phyloP scores from a whole-genome alignment of 2,113 vertebrate species.

The Daubentonia madagascariensis region DNA sequence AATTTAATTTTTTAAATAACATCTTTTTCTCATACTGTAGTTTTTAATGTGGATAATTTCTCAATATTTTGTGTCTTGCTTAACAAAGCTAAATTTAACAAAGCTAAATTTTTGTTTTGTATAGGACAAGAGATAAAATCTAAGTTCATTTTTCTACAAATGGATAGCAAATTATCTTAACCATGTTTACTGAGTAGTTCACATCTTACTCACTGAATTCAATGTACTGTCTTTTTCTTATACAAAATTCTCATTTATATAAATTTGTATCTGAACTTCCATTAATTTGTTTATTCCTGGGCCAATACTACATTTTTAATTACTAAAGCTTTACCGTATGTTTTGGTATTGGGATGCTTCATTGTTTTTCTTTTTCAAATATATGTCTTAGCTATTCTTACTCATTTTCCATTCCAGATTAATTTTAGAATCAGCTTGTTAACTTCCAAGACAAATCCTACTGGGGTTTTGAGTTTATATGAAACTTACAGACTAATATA shows the following conservation, averaged over 20 bases:
- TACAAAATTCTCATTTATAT: neutral
- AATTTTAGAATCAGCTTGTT: neutral
- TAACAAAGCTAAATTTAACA: neutral
- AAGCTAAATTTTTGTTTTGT: neutral
- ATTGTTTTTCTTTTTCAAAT: neutral
- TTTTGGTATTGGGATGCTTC: neutral
- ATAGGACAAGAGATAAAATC: neutral
- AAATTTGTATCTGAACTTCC: neutral
- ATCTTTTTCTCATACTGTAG: neutral
- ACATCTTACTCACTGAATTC: neutral
- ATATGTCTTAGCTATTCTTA: neutral
- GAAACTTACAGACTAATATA: neutral
- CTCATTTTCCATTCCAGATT: neutral
- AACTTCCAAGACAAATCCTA: neutral
- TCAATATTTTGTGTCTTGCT: neutral
- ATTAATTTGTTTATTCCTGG: neutral
- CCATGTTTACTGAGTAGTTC: neutral
- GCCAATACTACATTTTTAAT: neutral
- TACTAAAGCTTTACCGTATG: neutral
- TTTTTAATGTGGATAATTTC: neutral
- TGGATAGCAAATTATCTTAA: neutral
- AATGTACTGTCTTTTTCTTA: neutral
- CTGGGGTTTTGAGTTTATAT: neutral
- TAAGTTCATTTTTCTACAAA: neutral
- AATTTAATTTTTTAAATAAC: neutral